Base-by-base conservation (phyloP, 1,140 invertebrate genomes). In the Venturia canescens region DNA sequence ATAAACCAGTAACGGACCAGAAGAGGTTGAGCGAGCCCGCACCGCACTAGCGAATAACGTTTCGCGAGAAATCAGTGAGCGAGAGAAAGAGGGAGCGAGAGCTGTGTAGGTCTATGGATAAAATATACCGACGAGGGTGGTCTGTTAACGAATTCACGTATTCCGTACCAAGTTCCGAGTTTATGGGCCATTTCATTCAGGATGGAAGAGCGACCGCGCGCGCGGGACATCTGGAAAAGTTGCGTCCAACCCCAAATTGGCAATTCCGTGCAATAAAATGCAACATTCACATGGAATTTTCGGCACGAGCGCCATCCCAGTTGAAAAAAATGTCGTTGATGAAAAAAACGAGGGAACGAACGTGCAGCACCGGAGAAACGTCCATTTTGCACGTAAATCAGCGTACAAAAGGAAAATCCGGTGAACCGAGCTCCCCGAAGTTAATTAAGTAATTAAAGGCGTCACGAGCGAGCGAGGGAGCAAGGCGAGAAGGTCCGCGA, bases 381-480 rank as follows among this genome's bases (percentile, higher is more conserved):
- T 50, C 11, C 13, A 50, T 50, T 50, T 50, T 18, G 15, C 48
- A 50, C 48, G 48, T 50, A 50, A 50, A 50, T 50, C 48, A 50
- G 48, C 4, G 48, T 7, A 13, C 11, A 18, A 16, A 50, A 50
- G 7, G 21, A 60, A 60, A 60, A 60, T 60, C 1, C 27, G 13
- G 63, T 66, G 27, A 66, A 50, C 23, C 44, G 13, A 72, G n/a
- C n/a, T 72, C 44, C 23, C 23, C 21, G 44, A 72, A 72, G 44
- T 72, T 72, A 72, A 50, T 72, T 21, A 50, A 50, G 44, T 53
- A 53, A 72, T 53, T 72, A 72, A 72, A 72, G 23, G 21, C 23
- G 44, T 23, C 18, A 60, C n/a, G 70, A 27, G 11, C 26, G 18
- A 66, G 27, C 11, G 53, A 60, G 6, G 23, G 57, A 60, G 57